These are phyloP conservation scores for Ectemnius continuus DNA, from an alignment of 2,888 invertebrate species.

Conservation along the genomic window DNA sequence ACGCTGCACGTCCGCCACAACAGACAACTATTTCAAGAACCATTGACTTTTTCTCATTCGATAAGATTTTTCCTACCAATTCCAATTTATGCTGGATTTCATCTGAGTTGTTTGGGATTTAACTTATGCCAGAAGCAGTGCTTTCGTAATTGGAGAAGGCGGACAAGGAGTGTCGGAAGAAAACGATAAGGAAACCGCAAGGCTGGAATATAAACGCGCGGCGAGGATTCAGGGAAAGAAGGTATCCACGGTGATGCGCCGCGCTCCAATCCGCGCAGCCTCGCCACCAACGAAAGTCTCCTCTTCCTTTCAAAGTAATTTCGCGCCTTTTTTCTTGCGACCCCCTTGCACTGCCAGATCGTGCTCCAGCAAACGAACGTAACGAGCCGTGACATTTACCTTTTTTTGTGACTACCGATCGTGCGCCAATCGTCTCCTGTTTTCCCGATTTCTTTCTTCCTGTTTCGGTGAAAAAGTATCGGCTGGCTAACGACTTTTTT, in stretches of 20 bases:
- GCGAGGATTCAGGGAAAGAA: neutral
- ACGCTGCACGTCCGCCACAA: slow-evolving; percentile 37
- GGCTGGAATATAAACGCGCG: neutral
- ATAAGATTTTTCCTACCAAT: neutral
- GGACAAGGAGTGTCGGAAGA: neutral
- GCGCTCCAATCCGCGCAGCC: slow-evolving; percentile 12
- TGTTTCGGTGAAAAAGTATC: too few relatives aligned
- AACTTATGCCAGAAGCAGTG: too few relatives aligned
- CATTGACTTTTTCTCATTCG: neutral
- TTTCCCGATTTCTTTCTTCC: too few relatives aligned
- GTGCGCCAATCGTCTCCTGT: slow-evolving; percentile 12
- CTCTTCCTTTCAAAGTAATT: slow-evolving; percentile 76
- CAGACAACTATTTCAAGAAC: slow-evolving; percentile 6
- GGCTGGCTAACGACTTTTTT: too few relatives aligned
- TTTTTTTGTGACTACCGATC: slow-evolving; percentile 51
- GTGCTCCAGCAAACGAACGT: slow-evolving; percentile 42
- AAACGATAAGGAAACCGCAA: neutral
- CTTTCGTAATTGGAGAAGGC: neutral
- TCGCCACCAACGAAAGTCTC: slow-evolving; percentile 73
- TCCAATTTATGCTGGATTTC: neutral
- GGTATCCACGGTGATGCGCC: slow-evolving; percentile 25
- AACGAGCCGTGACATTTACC: slow-evolving; percentile 69
- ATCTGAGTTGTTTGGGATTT: too few relatives aligned
- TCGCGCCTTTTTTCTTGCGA: slow-evolving; percentile 61
- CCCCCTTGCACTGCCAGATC: slow-evolving; percentile 33